A percentile compares a stretch with the other conserved stretches of the same genome.
Evolutionary conservation across 2,888 invertebrate species (phyloP).

Genomic region (Linnaemya tessellans): DNA sequence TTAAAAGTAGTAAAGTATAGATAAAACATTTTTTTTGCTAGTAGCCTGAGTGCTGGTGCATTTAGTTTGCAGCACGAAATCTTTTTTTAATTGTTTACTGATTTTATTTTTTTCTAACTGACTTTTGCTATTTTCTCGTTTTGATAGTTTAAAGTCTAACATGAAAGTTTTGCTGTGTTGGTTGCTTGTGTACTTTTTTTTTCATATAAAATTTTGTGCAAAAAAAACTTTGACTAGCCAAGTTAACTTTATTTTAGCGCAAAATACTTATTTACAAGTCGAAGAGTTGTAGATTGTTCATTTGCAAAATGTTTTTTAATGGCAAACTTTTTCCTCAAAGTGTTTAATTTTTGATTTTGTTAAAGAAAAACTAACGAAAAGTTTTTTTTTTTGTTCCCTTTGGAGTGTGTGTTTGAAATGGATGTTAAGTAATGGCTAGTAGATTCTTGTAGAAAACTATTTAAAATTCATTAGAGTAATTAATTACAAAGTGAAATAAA

Average conservation of each 20-base stretch:
- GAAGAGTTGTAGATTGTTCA: slow-evolving; percentile 33
- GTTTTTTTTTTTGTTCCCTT: not conserved
- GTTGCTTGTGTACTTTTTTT: not conserved
- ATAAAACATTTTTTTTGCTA: slow-evolving; percentile 40
- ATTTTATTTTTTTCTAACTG: slow-evolving; percentile 13
- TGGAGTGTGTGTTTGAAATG: not conserved
- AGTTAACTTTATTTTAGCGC: slow-evolving; percentile 53
- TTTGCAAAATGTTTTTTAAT: slow-evolving; percentile 43
- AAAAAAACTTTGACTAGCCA: slow-evolving; percentile 15
- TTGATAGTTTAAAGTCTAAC: slow-evolving; percentile 10
- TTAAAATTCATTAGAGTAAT: slow-evolving; percentile 51
- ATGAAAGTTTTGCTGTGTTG: slow-evolving; percentile 29
- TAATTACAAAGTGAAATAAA: slow-evolving; percentile 2
- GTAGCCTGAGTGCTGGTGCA: slow-evolving; percentile 14
- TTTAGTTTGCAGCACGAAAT: slow-evolving; percentile 36
- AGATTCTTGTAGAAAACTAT: slow-evolving; percentile 25
- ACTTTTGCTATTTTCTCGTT: slow-evolving; percentile 23
- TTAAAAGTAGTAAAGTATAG: slow-evolving; percentile 1
- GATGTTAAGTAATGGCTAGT: not conserved
- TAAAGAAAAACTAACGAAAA: slow-evolving; percentile 9
- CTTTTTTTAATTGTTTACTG: slow-evolving; percentile 62
- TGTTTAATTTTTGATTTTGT: slow-evolving; percentile 42
- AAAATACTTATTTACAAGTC: slow-evolving; percentile 30
- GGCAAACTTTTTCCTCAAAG: slow-evolving; percentile 31
- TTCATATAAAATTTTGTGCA: slow-evolving; percentile 1